phyloP scores from a whole-genome alignment of 2,113 vertebrate genomes.

The Colistium nudipinnis region DNA sequence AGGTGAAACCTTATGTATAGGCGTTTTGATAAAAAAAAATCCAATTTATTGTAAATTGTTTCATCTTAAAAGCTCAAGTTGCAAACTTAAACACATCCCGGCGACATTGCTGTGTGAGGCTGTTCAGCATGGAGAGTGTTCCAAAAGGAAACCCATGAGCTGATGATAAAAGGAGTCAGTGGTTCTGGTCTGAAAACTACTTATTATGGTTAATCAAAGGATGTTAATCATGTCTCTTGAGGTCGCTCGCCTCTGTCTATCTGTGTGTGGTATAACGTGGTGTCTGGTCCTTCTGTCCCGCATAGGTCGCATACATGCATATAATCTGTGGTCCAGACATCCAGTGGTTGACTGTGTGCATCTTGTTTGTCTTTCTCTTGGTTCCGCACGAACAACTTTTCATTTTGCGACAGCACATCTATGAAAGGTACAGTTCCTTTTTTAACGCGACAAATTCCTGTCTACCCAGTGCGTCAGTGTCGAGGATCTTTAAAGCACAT shows the following conservation, averaged over 20 bases:
- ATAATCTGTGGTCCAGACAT: slow-evolving; percentile 63
- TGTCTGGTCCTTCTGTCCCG: slow-evolving; percentile 29
- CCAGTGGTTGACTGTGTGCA: slow-evolving; percentile 32
- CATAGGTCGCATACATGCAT: slow-evolving; percentile 40
- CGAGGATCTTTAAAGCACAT: neutral
- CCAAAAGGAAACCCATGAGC: slow-evolving; percentile 34
- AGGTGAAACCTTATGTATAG: slow-evolving; percentile 10
- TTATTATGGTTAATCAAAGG: slow-evolving; percentile 65
- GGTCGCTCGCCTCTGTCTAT: slow-evolving; percentile 16
- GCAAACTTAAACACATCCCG: neutral
- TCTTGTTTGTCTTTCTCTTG: slow-evolving; percentile 26
- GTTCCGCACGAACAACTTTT: neutral
- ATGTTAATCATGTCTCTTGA: slow-evolving; percentile 53
- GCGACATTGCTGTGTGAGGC: slow-evolving; percentile 8
- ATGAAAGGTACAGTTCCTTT: too few relatives aligned
- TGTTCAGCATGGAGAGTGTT: slow-evolving; percentile 18
- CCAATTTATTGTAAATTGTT: slow-evolving; percentile 17
- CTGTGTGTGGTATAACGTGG: slow-evolving; percentile 20
- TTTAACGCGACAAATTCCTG: too few relatives aligned
- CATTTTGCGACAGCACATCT: slow-evolving; percentile 2
- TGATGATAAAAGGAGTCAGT: slow-evolving; percentile 58
- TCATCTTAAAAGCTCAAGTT: slow-evolving; percentile 11
- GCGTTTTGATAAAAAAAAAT: slow-evolving; percentile 4
- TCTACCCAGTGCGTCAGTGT: neutral
- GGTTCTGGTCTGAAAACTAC: slow-evolving; percentile 48